Percentiles rank a stretch among this genome's conserved stretches.
These are phyloP conservation scores for Limnephilus rhombicus DNA, from an alignment of 2,888 invertebrate genomes.

Conservation along the genomic window DNA sequence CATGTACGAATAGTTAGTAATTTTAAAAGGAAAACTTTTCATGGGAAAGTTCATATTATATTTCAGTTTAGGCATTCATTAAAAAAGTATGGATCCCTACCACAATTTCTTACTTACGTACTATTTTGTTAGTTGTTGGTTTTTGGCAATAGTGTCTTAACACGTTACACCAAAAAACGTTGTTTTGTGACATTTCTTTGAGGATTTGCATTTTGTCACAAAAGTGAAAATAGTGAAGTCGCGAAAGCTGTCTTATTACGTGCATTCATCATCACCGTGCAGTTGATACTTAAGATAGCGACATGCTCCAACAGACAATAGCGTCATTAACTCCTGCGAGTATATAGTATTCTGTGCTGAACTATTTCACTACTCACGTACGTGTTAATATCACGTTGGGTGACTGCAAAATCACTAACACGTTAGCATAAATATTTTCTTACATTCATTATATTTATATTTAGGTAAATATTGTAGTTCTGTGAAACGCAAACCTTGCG, in stretches of 20 bases:
- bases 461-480: no score
- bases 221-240: background rate
- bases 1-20: no score
- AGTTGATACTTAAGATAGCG: background rate
- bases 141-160: no score
- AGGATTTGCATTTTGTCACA: background rate
- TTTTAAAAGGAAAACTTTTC: no score
- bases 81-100: no score
- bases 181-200: background rate
- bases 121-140: no score
- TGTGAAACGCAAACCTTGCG: no score
- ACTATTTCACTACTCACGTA: background rate
- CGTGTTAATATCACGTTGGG: background rate
- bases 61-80: no score
- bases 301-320: slow-evolving; percentile 11
- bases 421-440: no score
- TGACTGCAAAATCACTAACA: background rate
- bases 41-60: no score
- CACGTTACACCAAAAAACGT: background rate
- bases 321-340: slow-evolving; percentile 23
- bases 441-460: no score
- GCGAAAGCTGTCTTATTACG: slow-evolving; percentile 3
- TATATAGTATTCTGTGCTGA: background rate
- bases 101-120: no score
- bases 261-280: background rate